Evolutionary conservation across 2,888 invertebrate species (phyloP).

Genomic region (Siphonodentalium dalli): DNA sequence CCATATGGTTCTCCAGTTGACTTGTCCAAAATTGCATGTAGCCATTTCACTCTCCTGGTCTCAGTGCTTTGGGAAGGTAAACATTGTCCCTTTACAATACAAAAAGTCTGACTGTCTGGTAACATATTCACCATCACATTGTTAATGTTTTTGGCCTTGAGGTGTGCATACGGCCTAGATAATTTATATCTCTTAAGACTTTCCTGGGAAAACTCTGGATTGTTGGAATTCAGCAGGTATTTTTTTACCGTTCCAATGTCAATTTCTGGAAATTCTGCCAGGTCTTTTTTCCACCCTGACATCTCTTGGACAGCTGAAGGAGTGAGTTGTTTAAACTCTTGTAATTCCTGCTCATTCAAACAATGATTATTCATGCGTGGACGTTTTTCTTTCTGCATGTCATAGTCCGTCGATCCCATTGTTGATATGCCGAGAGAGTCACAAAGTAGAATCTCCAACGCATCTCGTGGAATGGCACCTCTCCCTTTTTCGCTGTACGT

Average conservation of each 20-base stretch:
- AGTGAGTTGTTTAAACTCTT: slow-evolving; percentile 3
- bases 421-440: slow-evolving; percentile 1
- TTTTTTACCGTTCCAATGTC: slow-evolving; percentile 1
- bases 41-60: slow-evolving; percentile 16
- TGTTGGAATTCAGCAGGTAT: slow-evolving; percentile 2
- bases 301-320: neutral
- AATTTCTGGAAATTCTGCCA: slow-evolving; percentile 1
- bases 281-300: slow-evolving; percentile 2
- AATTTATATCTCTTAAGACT: slow-evolving; percentile 20
- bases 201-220: neutral
- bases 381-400: neutral
- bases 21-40: slow-evolving; percentile 7
- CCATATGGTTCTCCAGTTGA: slow-evolving; percentile 14
- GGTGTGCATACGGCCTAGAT: slow-evolving; percentile 14
- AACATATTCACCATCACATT: slow-evolving; percentile 6
- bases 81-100: slow-evolving; percentile 6
- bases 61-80: slow-evolving; percentile 20
- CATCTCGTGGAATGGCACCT: too few relatives aligned
- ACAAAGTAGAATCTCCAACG: too few relatives aligned
- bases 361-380: neutral
- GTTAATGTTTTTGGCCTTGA: slow-evolving; percentile 11
- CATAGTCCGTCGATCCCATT: neutral
- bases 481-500: too few relatives aligned
- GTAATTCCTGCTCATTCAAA: neutral
- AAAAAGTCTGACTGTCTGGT: slow-evolving; percentile 4